Evolutionary conservation across 2,797 vertebrate species (phyloP).

Genomic region (Cheracebus regulus): DNA sequence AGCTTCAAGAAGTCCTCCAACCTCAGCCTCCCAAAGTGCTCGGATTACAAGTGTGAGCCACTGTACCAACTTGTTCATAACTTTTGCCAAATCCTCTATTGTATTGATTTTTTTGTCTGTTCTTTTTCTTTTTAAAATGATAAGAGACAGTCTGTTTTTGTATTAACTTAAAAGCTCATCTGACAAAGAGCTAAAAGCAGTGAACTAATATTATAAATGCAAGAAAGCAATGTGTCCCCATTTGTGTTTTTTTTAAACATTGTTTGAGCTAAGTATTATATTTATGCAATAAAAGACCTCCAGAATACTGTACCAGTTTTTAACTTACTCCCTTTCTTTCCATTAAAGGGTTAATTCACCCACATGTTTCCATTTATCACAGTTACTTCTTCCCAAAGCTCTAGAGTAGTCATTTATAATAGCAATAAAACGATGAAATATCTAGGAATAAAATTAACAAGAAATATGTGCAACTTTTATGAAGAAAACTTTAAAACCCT

Average conservation of each 20-base stretch:
- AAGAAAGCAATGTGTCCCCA: background rate
- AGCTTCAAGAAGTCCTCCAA: no score
- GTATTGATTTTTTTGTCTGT: background rate
- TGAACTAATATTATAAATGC: background rate
- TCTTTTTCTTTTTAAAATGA: background rate
- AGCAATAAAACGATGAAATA: constrained; percentile 38
- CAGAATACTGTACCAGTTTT: background rate
- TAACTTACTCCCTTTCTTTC: background rate
- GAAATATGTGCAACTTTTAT: constrained; percentile 50
- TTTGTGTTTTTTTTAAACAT: background rate
- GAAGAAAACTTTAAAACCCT: constrained; percentile 47
- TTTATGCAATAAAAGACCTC: background rate
- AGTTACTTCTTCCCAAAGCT: background rate
- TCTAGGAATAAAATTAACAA: constrained; percentile 50
- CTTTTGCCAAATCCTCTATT: background rate
- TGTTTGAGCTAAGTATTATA: background rate
- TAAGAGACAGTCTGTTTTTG: background rate
- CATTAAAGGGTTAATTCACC: background rate
- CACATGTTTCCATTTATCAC: background rate
- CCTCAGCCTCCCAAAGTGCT: no score
- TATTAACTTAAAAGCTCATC: background rate
- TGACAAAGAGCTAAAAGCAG: background rate
- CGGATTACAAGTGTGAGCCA: no score
- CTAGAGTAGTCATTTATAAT: constrained; percentile 21
- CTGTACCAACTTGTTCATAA: background rate